Evolutionary conservation across 1,140 invertebrate species (phyloP).

Genomic region (Neodiprion fabricii): DNA sequence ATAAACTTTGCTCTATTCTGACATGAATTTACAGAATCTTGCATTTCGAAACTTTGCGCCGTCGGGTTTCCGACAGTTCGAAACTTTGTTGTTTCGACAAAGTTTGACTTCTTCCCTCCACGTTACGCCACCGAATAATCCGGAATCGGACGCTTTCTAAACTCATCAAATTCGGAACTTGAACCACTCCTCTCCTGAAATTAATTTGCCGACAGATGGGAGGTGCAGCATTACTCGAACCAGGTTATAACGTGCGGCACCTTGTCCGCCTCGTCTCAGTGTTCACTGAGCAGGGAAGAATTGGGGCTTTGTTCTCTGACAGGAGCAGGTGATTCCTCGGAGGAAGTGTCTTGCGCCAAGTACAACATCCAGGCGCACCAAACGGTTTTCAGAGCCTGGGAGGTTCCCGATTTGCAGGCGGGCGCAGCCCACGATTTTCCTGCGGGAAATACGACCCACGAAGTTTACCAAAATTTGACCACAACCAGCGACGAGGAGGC

Average conservation of each 20-base stretch:
- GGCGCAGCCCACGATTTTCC: not conserved
- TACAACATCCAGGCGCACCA: constrained; percentile 21
- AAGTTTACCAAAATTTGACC: constrained; percentile 3
- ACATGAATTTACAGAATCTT: no score
- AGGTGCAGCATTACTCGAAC: constrained; percentile 26
- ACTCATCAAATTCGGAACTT: no score
- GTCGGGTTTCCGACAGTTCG: no score
- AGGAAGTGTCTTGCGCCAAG: constrained; percentile 20
- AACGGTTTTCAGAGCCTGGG: constrained; percentile 34
- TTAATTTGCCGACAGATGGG: constrained; percentile 24
- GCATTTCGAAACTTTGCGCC: no score
- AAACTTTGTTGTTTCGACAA: no score
- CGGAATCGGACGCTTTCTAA: no score
- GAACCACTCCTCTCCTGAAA: no score
- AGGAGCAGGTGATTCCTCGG: not conserved
- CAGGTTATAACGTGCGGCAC: constrained; percentile 14
- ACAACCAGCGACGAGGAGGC: constrained; percentile 21
- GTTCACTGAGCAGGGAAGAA: not conserved
- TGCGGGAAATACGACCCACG: not conserved
- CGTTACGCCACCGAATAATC: no score
- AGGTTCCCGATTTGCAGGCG: constrained; percentile 29
- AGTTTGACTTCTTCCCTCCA: no score
- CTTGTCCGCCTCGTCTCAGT: not conserved
- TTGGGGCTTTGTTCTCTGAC: not conserved
- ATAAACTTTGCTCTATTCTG: no score